Base-by-base conservation (phyloP, 64 coral and sea anemone species). In the Montipora sp. region DNA sequence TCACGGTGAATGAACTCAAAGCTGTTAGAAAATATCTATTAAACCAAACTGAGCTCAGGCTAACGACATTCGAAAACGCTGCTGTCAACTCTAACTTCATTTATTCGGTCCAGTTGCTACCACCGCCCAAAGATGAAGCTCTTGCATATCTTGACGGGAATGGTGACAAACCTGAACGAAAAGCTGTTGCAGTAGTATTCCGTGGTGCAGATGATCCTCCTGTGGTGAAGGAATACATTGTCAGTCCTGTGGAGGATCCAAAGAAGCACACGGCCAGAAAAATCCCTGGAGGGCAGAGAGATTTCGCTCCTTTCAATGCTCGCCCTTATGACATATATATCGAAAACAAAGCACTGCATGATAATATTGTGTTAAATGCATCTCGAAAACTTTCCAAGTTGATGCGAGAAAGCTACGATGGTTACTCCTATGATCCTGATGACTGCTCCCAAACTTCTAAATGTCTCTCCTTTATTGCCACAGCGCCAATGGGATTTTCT, bases 161-260 rank as follows among this genome's bases (percentile, higher is more conserved):
- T 7, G 76, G 78, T 3, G n/a, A 48, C 21, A 96, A 94, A 47
- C 92, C 95, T 44, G 82, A 94, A 67, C 71, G 88, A 8, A 78
- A 81, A 89, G 95, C 92, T 4, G 47, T 90, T 61, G 95, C 93
- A 2, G 92, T 94, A 2, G 70, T 96, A 3, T 94, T 94, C 47
- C 78, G 74, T 72, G 95, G 95, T n/a, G 95, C 87, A 7, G 10
- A 66, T 2, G 14, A 78, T 12, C 88, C 95, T 27, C 92, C 95
- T 14, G 46, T 91, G 6, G 91, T 94, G 10, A 80, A 73, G 5
- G 95, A 96, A 82, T 96, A 96, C 72, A 77, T 96, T 16, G 73
- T 93, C 36, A 49, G 59, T 8, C 91, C 91, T 0, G 91, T 80
- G 1, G 27, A 55, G 3, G 19, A 65, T 14, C 90, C 90, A 15